Conservation (phyloP, 2,113 vertebrate genomes). For the chimpanzee (Pan troglodytes) region NHGRI_mPanTro3-v2.1_pri NC_072404.2:108589001-108589500, state of each 20-base stretch:
- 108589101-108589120: background rate
- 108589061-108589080: background rate
- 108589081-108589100: background rate
- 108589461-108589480: background rate
- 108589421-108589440: background rate
- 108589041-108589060: background rate
- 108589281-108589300: background rate
- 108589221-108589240: background rate
- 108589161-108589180: background rate
- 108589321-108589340: background rate
- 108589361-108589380: background rate
- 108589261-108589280: background rate
- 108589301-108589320: background rate
- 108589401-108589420: background rate
- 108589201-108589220: background rate
- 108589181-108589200: too few relatives aligned
- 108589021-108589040: background rate
- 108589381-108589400: background rate
- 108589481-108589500: background rate
- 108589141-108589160: background rate
- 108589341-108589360: background rate
- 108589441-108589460: background rate
- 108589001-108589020: background rate
- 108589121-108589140: background rate
- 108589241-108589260: background rate